Evolutionary conservation across 2,797 vertebrate species (phyloP).

Genomic region (Naso thynnoides): DNA sequence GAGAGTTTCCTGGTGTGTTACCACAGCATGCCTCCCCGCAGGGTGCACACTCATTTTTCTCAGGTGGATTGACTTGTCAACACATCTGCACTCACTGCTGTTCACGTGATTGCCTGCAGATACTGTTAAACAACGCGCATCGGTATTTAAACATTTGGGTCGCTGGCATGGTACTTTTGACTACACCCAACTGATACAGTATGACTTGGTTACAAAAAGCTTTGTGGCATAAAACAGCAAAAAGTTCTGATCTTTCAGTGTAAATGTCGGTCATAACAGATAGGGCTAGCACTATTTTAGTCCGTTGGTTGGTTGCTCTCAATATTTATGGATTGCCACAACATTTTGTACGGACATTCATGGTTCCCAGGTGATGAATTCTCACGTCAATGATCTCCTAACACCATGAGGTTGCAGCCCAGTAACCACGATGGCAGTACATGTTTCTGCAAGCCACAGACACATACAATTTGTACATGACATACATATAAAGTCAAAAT

Average conservation of each 20-base stretch:
- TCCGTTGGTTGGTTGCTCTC: not conserved
- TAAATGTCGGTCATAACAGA: conserved; percentile 5
- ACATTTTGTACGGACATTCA: not conserved
- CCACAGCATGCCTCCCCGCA: not conserved
- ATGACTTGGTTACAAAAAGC: not conserved
- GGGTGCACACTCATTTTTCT: conserved; percentile 12
- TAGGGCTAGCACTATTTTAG: too few species aligned
- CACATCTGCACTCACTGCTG: conserved; percentile 23
- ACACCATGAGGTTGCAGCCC: too few species aligned
- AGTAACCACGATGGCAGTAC: too few species aligned
- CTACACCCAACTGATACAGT: not conserved
- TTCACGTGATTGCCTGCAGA: conserved; percentile 10
- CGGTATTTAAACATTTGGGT: not conserved
- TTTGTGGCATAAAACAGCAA: not conserved
- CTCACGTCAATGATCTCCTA: not conserved
- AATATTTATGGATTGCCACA: not conserved
- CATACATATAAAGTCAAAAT: too few species aligned
- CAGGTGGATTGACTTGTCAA: conserved; percentile 43
- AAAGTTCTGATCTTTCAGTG: not conserved
- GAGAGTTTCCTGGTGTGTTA: conserved; percentile 6
- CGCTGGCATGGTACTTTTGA: not conserved
- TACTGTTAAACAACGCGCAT: not conserved
- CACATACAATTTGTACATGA: too few species aligned
- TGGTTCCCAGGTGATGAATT: not conserved
- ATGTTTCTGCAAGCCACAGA: too few species aligned